phyloP scores from a whole-genome alignment of 2,888 invertebrate genomes.

The Monochamus alternatus region DNA sequence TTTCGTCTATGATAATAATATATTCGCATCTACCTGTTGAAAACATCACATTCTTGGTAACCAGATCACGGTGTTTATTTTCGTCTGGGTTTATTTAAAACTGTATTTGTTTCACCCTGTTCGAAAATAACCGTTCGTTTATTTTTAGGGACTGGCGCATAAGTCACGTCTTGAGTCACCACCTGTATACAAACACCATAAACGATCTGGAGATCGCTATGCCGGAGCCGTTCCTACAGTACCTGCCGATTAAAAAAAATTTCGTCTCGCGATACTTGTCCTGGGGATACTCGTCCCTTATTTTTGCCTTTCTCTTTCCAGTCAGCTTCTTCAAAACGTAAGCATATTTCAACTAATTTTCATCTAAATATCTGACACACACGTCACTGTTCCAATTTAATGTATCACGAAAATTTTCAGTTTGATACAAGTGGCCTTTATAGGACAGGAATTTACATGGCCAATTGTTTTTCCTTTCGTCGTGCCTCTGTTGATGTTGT shows the following conservation, averaged over 20 bases:
- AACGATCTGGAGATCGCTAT: constrained; percentile 82
- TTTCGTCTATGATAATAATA: too few species aligned
- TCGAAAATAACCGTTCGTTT: constrained; percentile 46
- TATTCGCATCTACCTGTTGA: not conserved
- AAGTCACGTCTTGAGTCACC: constrained; percentile 84
- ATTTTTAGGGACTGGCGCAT: constrained; percentile 80
- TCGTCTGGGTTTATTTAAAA: constrained; percentile 15
- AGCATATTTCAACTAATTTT: constrained; percentile 21
- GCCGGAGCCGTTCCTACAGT: constrained; percentile 78
- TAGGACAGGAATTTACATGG: constrained; percentile 26
- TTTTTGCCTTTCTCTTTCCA: constrained; percentile 49
- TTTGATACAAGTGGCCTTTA: constrained; percentile 25
- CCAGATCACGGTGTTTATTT: constrained; percentile 13
- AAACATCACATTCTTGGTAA: not conserved
- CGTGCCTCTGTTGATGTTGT: constrained; percentile 48
- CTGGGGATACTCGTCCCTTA: constrained; percentile 71
- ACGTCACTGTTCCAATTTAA: too few species aligned
- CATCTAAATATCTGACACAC: too few species aligned
- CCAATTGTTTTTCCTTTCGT: constrained; percentile 53
- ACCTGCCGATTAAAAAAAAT: constrained; percentile 76
- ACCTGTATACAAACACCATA: constrained; percentile 84
- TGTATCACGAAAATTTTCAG: constrained; percentile 31
- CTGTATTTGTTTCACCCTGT: constrained; percentile 3
- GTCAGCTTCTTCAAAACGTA: constrained; percentile 50
- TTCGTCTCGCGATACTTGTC: constrained; percentile 72